A percentile compares a stretch with the other conserved stretches of the same genome.
phyloP scores from a whole-genome alignment of 2,888 invertebrate genomes.

The Lasioglossum lativentre region DNA sequence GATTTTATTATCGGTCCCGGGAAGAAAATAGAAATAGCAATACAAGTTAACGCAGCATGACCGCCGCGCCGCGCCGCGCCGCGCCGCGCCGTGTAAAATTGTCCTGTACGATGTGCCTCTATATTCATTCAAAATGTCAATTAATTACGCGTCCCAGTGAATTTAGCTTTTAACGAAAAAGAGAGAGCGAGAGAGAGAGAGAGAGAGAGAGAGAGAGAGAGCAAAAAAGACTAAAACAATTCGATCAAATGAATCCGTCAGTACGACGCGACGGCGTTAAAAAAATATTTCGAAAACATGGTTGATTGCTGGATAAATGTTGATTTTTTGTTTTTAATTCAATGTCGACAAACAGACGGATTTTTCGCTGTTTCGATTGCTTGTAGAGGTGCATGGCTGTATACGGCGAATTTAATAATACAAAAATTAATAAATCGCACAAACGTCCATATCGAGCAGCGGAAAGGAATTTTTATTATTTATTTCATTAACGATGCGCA shows the following conservation, averaged over 20 bases:
- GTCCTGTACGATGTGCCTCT: neutral
- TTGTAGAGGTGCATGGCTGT: no score
- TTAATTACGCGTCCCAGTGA: conserved; percentile 23
- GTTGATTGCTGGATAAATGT: neutral
- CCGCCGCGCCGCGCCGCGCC: neutral
- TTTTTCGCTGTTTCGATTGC: neutral
- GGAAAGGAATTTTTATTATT: neutral
- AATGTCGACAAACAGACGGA: neutral
- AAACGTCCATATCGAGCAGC: no score
- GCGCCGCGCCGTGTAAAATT: no score
- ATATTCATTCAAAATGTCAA: conserved; percentile 7
- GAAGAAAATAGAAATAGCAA: conserved; percentile 23
- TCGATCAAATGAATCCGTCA: neutral
- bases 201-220: no score
- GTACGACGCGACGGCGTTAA: neutral
- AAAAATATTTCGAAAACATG: conserved; percentile 13
- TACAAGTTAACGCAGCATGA: conserved; percentile 3
- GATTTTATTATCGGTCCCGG: conserved; percentile 24
- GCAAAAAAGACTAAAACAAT: neutral
- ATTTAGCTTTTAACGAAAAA: neutral
- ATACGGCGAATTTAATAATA: neutral
- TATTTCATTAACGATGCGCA: neutral
- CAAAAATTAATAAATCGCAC: no score
- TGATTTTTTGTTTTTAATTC: neutral
- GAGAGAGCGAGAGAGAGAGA: no score